phyloP scores from a whole-genome alignment of 2,797 vertebrate genomes.

The Tragelaphus eurycerus region DNA sequence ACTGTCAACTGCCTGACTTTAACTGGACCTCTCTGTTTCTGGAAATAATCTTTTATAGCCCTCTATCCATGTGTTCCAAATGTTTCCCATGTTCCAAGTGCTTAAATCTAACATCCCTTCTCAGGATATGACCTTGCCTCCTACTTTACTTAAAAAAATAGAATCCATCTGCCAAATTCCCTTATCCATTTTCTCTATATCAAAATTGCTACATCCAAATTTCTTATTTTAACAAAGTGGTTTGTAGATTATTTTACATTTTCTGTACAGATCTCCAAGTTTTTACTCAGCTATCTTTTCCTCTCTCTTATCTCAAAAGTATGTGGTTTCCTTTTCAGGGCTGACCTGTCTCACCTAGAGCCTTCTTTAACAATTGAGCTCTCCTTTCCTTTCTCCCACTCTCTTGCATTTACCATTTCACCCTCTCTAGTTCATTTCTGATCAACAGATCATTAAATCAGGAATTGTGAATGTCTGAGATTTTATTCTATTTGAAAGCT shows the following conservation, averaged over 20 bases:
- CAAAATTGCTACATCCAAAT: slow-evolving; percentile 1
- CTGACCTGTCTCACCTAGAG: background rate
- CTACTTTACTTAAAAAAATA: slow-evolving; percentile 10
- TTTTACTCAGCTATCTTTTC: slow-evolving; percentile 3
- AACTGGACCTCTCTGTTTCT: background rate
- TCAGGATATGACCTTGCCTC: slow-evolving; percentile 14
- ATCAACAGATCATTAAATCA: background rate
- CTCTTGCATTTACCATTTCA: background rate
- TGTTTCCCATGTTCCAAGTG: slow-evolving; percentile 12
- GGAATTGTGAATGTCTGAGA: background rate
- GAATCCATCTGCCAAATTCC: slow-evolving; percentile 15
- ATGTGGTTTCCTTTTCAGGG: background rate
- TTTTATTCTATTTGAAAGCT: slow-evolving; percentile 14
- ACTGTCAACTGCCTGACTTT: background rate
- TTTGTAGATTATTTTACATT: slow-evolving; percentile 40
- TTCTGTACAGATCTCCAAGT: slow-evolving; percentile 1
- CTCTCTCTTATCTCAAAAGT: background rate
- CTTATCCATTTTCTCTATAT: background rate
- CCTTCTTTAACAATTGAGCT: background rate
- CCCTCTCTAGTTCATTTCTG: background rate
- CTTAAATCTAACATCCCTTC: slow-evolving; percentile 8
- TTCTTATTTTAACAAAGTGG: slow-evolving; percentile 24
- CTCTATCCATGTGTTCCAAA: background rate
- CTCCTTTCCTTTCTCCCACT: background rate
- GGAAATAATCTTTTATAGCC: slow-evolving; percentile 1